Conservation (phyloP, 2,797 vertebrate species). For the Lates japonicus region DNA sequence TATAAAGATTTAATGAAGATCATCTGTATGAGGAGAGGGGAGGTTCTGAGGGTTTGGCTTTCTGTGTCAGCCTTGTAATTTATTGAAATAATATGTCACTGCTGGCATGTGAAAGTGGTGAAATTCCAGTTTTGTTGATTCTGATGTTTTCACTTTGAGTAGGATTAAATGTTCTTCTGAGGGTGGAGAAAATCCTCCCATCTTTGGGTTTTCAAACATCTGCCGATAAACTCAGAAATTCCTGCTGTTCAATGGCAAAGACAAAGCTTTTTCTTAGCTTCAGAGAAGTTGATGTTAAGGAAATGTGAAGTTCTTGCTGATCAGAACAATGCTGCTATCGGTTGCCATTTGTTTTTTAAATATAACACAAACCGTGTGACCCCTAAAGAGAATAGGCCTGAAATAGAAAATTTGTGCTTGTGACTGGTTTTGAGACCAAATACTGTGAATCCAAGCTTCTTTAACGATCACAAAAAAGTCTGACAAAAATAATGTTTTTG, state of each 20-base stretch:
- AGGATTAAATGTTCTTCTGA: conserved; percentile 29
- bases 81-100: conserved; percentile 60
- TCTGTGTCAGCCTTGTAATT: conserved; percentile 56
- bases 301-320: neutral
- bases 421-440: conserved; percentile 15
- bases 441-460: conserved; percentile 5
- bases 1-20: conserved; percentile 78
- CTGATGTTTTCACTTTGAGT: conserved; percentile 52
- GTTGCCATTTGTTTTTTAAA: neutral
- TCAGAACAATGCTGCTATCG: neutral
- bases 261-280: conserved; percentile 9
- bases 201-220: conserved; percentile 30
- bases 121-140: conserved; percentile 50
- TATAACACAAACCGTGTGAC: neutral
- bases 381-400: neutral
- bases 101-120: conserved; percentile 55
- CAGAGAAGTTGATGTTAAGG: conserved; percentile 5
- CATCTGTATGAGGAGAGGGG: conserved; percentile 69
- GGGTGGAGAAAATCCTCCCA: conserved; percentile 30
- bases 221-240: conserved; percentile 37
- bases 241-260: neutral
- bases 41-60: conserved; percentile 30
- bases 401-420: conserved; percentile 5
- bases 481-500: neutral
- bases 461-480: neutral